Percentiles rank a stretch among this genome's conserved stretches.
Conservation (phyloP, 2,113 vertebrate species). For the Erpornis zantholeuca region DNA sequence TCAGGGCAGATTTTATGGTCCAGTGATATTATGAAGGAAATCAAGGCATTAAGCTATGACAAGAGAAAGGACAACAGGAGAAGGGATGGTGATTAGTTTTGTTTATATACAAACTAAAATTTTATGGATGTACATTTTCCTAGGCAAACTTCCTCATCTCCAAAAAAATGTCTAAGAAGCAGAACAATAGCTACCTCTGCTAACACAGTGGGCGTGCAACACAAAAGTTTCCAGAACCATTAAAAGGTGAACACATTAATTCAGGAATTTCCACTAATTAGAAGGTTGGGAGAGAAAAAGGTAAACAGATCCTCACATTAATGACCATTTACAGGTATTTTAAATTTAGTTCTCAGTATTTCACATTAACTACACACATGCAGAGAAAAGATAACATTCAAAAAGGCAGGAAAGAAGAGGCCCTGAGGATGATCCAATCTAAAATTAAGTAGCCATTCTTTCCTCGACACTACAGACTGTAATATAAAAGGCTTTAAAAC, state of each 20-base stretch:
- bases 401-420: background rate
- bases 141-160: background rate
- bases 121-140: background rate
- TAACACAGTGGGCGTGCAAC: background rate
- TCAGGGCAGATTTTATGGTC: conserved; percentile 21
- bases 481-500: background rate
- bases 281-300: background rate
- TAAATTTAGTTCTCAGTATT: background rate
- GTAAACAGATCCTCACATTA: background rate
- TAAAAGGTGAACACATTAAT: background rate
- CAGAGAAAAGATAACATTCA: background rate
- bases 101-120: background rate
- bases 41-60: background rate
- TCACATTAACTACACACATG: background rate
- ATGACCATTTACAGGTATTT: background rate
- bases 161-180: background rate
- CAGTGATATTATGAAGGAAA: background rate
- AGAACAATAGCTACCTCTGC: background rate
- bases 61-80: background rate
- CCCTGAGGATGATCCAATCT: background rate
- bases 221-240: background rate
- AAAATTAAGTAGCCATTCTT: background rate
- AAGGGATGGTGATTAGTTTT: background rate
- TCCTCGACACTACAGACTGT: background rate
- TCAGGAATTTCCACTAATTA: background rate